Percentiles rank a stretch among this genome's conserved stretches.
Conservation (phyloP, 1,140 invertebrate species). For the Mamestra configurata region DNA sequence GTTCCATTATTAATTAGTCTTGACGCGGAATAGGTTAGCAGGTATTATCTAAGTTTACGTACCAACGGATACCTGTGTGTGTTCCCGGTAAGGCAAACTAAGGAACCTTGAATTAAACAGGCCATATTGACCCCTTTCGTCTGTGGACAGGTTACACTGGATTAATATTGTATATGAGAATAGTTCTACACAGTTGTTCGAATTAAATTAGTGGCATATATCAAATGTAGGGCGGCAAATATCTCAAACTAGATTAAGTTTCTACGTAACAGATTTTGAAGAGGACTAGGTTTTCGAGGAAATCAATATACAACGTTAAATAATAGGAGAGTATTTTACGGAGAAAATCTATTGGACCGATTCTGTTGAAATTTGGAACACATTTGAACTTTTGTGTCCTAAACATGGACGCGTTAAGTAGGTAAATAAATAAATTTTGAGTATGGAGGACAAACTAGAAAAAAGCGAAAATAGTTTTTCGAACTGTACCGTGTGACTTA, state of each 20-base stretch:
- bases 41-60: conserved; percentile 40
- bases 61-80: conserved; percentile 2
- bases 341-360: no score
- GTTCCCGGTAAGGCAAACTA: conserved; percentile 2
- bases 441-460: no score
- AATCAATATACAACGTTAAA: no score
- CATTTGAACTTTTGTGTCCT: no score
- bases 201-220: conserved; percentile 7
- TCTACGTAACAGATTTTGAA: background rate
- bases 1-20: conserved; percentile 71
- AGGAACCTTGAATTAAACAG: conserved; percentile 19
- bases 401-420: no score
- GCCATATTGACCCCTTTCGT: conserved; percentile 23
- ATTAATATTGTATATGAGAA: conserved; percentile 1
- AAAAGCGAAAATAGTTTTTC: no score
- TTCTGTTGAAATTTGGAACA: no score
- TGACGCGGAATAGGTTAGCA: conserved; percentile 48
- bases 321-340: no score
- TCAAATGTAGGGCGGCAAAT: background rate
- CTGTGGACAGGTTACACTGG: background rate
- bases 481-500: no score
- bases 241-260: background rate
- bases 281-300: background rate
- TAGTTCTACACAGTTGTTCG: background rate
- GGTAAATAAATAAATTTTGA: no score